Evolutionary conservation across 2,797 vertebrate genomes (phyloP), one percentile per base, ranked within the genome.

Genomic region (Thunnus albacares): DNA sequence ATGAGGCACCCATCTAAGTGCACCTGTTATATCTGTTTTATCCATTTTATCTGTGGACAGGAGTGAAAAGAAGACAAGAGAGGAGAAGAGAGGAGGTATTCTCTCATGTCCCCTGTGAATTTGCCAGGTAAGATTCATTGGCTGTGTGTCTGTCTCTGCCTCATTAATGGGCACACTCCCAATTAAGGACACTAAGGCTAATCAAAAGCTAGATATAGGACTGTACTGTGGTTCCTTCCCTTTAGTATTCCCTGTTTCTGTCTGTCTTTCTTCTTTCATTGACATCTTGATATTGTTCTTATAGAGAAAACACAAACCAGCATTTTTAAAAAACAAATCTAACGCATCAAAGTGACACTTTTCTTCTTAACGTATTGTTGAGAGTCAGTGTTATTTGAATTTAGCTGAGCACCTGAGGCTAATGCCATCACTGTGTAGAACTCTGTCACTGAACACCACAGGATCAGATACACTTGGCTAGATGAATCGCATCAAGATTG

Each of bases 11-110:
- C 70, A 43, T 93, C 75, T 89, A 85, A 92, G 75, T 66, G 87
- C 73, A 84, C 85, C 87, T 82, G 87, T 92, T 92, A 84, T 80
- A 77, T 84, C 80, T 69, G 52, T 81, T 91, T 91, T 85, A 91
- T 87, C 84, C 61, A 66, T 79, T 87, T 82, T 69, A 80, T 85
- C 75, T 61, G 75, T 18, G 63, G 49, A 69, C 30, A 28, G 53
- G 47, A 72, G 41, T n/a, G 41, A 43, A 43, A 53, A 63, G 69
- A 53, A 76, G 53, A 77, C 68, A 66, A 18, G 41, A 70, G 68
- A 49, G 18, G 4, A 75, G 47, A 75, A 22, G 47, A 52, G 53
- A 77, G 14, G 63, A 51, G 64, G 52, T 18, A 28, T 67, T 79
- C 67, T 80, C 53, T 79, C 18, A 22, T 52, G 58, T 80, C 82